Base-by-base conservation (phyloP, 2,888 invertebrate genomes). In the Allophyes oxyacanthae region DNA sequence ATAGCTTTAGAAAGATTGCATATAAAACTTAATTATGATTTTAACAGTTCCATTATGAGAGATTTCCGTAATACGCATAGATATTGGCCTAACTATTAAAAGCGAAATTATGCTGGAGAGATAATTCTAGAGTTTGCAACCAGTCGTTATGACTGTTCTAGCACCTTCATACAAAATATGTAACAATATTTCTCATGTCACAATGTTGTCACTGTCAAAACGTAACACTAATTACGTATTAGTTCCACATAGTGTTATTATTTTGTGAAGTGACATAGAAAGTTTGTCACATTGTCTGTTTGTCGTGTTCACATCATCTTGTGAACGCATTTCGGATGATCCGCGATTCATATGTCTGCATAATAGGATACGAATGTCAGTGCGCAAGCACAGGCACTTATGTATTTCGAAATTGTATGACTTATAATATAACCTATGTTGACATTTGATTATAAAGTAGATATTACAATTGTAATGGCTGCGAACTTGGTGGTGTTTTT, bases 261-360 rank as follows among this genome's bases (percentile, higher is more conserved):
- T 77, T 66, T 46, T 64, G 52, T n/a, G 28, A 56, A 64, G 64
- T 69, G 57, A 52, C 57, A 45, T 74, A 66, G 76, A 77, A 77
- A 75, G 73, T 69, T 54, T 83, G 85, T 87, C 85, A 79, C 72
- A 87, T 88, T 87, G 86, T 87, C 76, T 72, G 64, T 79, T 56
- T 84, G 84, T 50, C 51, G 34, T 15, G 75, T 83, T 86, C 82
- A 67, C 83, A 72, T 84, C 72, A 69, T 56, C 65, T 64, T 56
- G 81, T 74, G 78, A 79, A 74, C 67, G 71, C 53, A 76, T 88
- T 87, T 85, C 70, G 79, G 81, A 74, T 71, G 58, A 40, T 55
- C 78, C 69, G 77, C 82, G 73, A 86, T 86, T 88, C 85, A 84
- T 79, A 77, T 85, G 87, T 85, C 85, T 79, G 63, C 43, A 81